Evolutionary conservation across 2,113 vertebrate species (phyloP).

Genomic region (Calidris pugnax): DNA sequence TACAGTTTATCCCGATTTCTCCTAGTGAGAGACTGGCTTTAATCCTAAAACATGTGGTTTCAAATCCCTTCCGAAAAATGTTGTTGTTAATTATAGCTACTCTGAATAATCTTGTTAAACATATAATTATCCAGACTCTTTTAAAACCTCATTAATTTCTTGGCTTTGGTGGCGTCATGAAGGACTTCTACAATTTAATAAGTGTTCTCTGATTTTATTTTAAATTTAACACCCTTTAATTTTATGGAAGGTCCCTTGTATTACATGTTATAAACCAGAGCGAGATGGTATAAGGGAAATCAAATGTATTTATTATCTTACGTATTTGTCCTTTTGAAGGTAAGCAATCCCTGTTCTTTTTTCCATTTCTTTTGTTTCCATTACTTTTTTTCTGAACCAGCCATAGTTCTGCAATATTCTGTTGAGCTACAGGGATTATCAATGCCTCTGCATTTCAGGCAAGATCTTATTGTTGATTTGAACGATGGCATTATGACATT

Average conservation of each 20-base stretch:
- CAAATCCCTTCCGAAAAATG: slow-evolving; percentile 29
- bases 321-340: not conserved
- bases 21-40: not conserved
- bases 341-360: not conserved
- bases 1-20: not conserved
- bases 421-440: not conserved
- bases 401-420: not conserved
- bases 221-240: slow-evolving; percentile 31
- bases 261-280: not conserved
- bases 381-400: not conserved
- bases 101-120: slow-evolving; percentile 54
- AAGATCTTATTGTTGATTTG: not conserved
- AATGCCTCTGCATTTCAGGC: not conserved
- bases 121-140: slow-evolving; percentile 31
- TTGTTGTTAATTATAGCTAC: slow-evolving; percentile 41
- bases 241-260: slow-evolving; percentile 42
- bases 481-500: not conserved
- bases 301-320: not conserved
- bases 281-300: not conserved
- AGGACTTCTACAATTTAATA: slow-evolving; percentile 34
- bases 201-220: slow-evolving; percentile 36
- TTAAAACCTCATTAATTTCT: slow-evolving; percentile 54
- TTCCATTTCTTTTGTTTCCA: not conserved
- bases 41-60: slow-evolving; percentile 36
- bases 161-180: not conserved